Percentiles rank a stretch among this genome's conserved stretches.
Evolutionary conservation across 2,797 vertebrate genomes (phyloP).

Genomic region (Synaphobranchus kaupii): DNA sequence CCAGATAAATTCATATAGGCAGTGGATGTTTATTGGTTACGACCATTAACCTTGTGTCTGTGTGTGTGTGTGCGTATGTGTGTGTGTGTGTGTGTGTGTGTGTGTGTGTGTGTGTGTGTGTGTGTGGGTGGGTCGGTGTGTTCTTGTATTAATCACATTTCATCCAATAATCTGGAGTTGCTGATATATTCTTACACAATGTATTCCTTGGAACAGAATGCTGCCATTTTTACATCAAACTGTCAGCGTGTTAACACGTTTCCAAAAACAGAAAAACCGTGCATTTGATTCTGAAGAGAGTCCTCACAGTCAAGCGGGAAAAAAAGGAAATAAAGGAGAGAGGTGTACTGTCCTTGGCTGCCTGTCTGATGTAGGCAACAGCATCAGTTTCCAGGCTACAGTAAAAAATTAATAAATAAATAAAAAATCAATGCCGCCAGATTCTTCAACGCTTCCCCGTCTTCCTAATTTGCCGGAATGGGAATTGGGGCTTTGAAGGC

Average conservation of each 20-base stretch:
- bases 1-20: neutral
- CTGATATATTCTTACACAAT: neutral
- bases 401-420: constrained; percentile 49
- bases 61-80: too few species aligned
- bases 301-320: neutral
- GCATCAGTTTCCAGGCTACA: constrained; percentile 35
- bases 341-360: constrained; percentile 14
- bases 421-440: constrained; percentile 47
- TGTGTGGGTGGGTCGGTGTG: neutral
- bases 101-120: too few species aligned
- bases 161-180: neutral
- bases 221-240: neutral
- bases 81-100: too few species aligned
- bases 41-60: neutral
- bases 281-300: neutral
- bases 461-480: constrained; percentile 53
- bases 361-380: constrained; percentile 11
- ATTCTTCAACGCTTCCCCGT: constrained; percentile 40
- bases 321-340: neutral
- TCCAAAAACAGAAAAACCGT: neutral
- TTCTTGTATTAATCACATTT: neutral
- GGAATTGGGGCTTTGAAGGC: constrained; percentile 49
- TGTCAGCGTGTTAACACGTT: neutral
- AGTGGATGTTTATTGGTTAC: neutral
- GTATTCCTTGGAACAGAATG: neutral